Percentiles rank a stretch among this genome's conserved stretches.
Evolutionary conservation across 2,888 invertebrate genomes (phyloP).

Genomic region (Pycnomerus fuliginosus): DNA sequence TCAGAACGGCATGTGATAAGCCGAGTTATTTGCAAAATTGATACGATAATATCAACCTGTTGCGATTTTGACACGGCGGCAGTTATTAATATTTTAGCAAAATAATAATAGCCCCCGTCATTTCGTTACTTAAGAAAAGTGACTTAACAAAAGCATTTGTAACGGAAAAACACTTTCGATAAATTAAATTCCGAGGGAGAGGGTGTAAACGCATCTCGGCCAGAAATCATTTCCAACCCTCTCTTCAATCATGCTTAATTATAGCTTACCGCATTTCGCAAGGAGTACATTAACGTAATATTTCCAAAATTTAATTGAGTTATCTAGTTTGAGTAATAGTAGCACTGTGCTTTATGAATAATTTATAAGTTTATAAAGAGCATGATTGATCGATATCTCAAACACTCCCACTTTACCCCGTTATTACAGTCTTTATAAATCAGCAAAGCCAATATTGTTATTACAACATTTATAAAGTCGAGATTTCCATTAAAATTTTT

Average conservation of each 20-base stretch:
- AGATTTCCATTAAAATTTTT: too few species aligned
- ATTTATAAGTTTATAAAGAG: slow-evolving; percentile 21
- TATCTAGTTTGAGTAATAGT: slow-evolving; percentile 24
- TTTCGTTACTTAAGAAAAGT: slow-evolving; percentile 11
- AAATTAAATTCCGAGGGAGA: too few species aligned
- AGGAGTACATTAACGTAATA: slow-evolving; percentile 5
- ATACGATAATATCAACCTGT: slow-evolving; percentile 27
- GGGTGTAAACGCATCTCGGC: not conserved
- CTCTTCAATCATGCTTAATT: slow-evolving; percentile 21
- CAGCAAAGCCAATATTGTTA: too few species aligned
- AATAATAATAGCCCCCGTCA: slow-evolving; percentile 20
- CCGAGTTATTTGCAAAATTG: slow-evolving; percentile 19
- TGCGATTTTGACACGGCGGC: slow-evolving; percentile 8
- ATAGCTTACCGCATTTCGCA: slow-evolving; percentile 13
- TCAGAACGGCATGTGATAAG: slow-evolving; percentile 12
- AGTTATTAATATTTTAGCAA: slow-evolving; percentile 23
- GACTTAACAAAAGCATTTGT: slow-evolving; percentile 22
- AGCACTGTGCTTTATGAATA: slow-evolving; percentile 16
- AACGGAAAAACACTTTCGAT: too few species aligned
- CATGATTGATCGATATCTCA: slow-evolving; percentile 23
- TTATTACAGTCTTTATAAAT: too few species aligned
- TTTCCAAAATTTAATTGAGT: slow-evolving; percentile 19
- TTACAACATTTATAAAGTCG: too few species aligned
- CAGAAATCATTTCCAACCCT: slow-evolving; percentile 13
- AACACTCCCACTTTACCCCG: slow-evolving; percentile 24